A percentile compares a stretch with the other conserved stretches of the same genome.
phyloP scores from a whole-genome alignment of 2,797 vertebrate genomes.

The Sebastes paucispinis region DNA sequence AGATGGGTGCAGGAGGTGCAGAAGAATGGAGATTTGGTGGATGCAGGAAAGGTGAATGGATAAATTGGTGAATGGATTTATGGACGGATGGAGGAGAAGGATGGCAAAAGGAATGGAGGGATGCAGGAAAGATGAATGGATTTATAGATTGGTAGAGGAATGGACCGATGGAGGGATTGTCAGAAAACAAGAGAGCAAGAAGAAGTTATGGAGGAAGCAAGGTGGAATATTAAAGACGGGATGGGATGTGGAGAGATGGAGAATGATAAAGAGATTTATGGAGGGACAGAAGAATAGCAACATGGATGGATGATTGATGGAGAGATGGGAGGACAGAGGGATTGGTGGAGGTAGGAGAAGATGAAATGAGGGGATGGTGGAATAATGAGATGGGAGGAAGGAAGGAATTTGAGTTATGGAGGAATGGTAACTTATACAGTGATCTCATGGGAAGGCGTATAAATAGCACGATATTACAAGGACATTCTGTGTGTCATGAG shows the following conservation, averaged over 20 bases:
- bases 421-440: background rate
- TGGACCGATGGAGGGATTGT: background rate
- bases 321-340: background rate
- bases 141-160: background rate
- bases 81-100: background rate
- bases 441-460: too few relatives aligned
- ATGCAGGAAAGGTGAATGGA: background rate
- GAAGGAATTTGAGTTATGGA: constrained; percentile 31
- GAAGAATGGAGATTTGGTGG: background rate
- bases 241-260: background rate
- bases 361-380: background rate
- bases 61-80: background rate
- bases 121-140: background rate
- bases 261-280: constrained; percentile 7
- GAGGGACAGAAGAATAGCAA: background rate
- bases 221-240: constrained; percentile 6
- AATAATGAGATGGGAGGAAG: background rate
- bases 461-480: too few relatives aligned
- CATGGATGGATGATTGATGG: constrained; percentile 29
- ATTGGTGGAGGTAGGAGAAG: background rate
- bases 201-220: background rate
- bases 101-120: background rate
- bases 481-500: too few relatives aligned
- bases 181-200: background rate
- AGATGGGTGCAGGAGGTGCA: background rate